Evolutionary conservation across 2,888 invertebrate genomes (phyloP), one percentile per base, ranked within the genome.

Genomic region (Hirtodrosophila alboralis): DNA sequence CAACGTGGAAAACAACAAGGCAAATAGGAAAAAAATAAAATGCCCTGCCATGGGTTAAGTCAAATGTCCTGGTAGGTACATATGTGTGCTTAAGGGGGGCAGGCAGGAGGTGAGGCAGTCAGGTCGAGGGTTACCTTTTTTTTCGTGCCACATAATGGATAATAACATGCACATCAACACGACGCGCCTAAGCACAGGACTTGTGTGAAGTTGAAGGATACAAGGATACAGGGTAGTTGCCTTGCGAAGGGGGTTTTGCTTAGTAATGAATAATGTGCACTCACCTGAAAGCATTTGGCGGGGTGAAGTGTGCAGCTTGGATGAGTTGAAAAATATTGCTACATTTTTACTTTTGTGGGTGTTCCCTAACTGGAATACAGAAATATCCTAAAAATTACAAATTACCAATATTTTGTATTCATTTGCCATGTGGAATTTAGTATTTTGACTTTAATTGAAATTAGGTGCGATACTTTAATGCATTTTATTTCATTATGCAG

Each of bases 221-320:
- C 12, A 18, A 18, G 9, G n/a, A n/a, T n/a, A n/a, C n/a, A n/a
- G 47, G 28, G 26, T 37, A 21, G 16, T 13, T 10, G 47, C 7
- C 58, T 3, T 3, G 43, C 37, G 2, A 28, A 27, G 56, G 69
- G 69, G 43, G n/a, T n/a, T 5, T 61, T 58, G 74, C 43, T 71
- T 38, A 37, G 67, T 68, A 86, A 84, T 83, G 78, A 84, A 68
- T 83, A 84, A 77, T 78, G 87, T 62, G 67, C 87, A 74, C 83
- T 78, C 84, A 84, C 85, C 84, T 85, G 87, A 54, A 74, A 81
- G 75, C 60, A 73, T 62, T 60, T 51, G 26, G 8, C 23, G 13
- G 30, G 41, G 41, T 16, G 18, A 12, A 26, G 60, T 44, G 14
- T 45, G 38, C 8, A 31, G 53, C 14, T 9, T 26, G 48, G 26